Evolutionary conservation across 2,797 vertebrate genomes (phyloP), one percentile per base, ranked within the genome.

Genomic region (Clarias laeviceps): DNA sequence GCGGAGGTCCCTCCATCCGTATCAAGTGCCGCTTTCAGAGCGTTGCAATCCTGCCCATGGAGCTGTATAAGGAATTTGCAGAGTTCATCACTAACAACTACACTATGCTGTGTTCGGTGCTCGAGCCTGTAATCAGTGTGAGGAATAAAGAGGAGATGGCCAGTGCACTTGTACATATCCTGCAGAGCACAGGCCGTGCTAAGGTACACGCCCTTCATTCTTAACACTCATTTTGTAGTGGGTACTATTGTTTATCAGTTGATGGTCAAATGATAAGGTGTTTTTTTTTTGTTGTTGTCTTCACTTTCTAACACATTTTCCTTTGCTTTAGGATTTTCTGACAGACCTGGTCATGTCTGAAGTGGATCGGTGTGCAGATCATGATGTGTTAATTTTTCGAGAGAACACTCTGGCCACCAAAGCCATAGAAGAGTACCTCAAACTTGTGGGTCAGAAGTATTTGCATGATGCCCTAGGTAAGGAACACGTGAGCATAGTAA

Each of bases 341-440:
- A 97, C 97, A 0, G 98, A 99, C 90, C 92, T 99, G 92, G 97
- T 99, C 92, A 98, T 99, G 97, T 97, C 97, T 0, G 98, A 99
- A 90, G 96, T 99, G 29, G 97, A 98, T 89, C 97, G 97, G n/a
- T 99, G 97, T 80, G 97, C 96, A 24, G 97, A 98, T 24, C 97
- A 99, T 0, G 97, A 99, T 15, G 97, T 97, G 78, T 93, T 99
- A 91, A 97, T 99, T 94, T 99, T 99, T 95, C 96, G 98, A 90
- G 98, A 99, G 93, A 99, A 99, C 93, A 99, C 98, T 0, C 94
- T 99, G 65, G 97, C 97, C 86, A 99, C 98, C 90, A 99, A 99
- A 93, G 96, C 97, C 90, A 97, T 98, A 84, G 98, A 99, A 90
- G 97, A 99, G 18, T 99, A 97, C 89, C 96, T 99, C 83, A 99